Percentiles rank a stretch among this genome's conserved stretches.
These are phyloP conservation scores for Drosophila tanythrix DNA, from an alignment of 2,888 invertebrate genomes.

Conservation along the genomic window DNA sequence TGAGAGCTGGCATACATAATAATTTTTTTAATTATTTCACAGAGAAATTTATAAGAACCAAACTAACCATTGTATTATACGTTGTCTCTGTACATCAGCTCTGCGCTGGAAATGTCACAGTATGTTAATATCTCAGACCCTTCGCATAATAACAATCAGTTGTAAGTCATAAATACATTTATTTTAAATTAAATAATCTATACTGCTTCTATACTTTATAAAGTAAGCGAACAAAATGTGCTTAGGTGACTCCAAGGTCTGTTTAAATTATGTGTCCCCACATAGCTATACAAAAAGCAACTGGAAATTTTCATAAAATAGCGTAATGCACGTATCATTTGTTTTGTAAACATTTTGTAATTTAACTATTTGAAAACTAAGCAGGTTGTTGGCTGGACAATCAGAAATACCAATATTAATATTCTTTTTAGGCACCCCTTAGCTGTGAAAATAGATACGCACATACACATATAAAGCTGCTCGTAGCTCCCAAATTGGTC, in stretches of 20 bases:
- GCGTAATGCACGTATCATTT: constrained; percentile 31
- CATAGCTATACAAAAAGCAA: background rate
- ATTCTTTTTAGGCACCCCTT: background rate
- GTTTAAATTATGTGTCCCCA: background rate
- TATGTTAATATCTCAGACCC: background rate
- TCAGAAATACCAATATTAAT: constrained; percentile 7
- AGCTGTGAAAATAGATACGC: background rate
- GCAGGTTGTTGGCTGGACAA: constrained; percentile 15
- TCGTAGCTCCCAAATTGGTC: constrained; percentile 11
- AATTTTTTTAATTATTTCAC: background rate
- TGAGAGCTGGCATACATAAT: background rate
- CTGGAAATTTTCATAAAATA: background rate
- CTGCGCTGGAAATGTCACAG: background rate
- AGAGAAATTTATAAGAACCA: background rate
- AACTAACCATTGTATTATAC: background rate
- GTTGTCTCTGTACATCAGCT: background rate
- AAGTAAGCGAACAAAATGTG: background rate
- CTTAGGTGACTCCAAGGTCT: background rate
- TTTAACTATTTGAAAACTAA: constrained; percentile 31
- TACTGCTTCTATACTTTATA: background rate
- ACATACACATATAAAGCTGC: constrained; percentile 10
- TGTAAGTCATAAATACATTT: background rate
- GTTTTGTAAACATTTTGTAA: constrained; percentile 17
- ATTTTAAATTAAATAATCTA: background rate
- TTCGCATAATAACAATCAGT: background rate